Base-by-base conservation (phyloP, 1,140 invertebrate genomes). In the Lasaia peninsularis region DNA sequence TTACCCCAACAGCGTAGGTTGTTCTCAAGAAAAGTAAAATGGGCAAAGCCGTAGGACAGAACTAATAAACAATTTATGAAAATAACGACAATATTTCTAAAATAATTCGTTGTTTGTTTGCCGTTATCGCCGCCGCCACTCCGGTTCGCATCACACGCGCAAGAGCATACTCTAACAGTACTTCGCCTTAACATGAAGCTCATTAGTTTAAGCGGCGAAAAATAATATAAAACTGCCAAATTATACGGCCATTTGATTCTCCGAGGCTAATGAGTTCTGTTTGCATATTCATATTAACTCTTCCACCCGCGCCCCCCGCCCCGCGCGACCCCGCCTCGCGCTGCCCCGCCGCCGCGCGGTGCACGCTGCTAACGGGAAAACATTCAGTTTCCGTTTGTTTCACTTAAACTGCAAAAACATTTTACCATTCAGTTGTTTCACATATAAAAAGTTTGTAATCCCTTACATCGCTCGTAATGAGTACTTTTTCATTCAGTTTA, bases 181-280 rank as follows among this genome's bases (percentile, higher is more conserved):
- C 40, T 44, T 44, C 40, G 18, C 40, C 40, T 44, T 44, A 44
- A 44, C 40, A 44, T 11, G 10, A 44, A 11, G 7, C 40, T 44
- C 40, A 44, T 44, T 44, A 44, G 16, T 44, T 44, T 18, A 44
- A 44, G 40, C 18, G 14, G 40, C 40, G 40, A 44, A 44, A 44
- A 44, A 44, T 44, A 44, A 44, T 44, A 44, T 21, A 44, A 44
- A 44, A 44, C 40, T 44, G 18, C 40, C 40, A 44, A 44, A 44
- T 44, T 44, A 44, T 18, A 44, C 18, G 40, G 40, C 40, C 40
- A 44, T 44, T 44, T 44, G 40, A 44, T 44, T 44, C 11, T 18
- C 40, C 18, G 40, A 20, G 40, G 40, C 40, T 44, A 44, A 44
- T 44, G 40, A 44, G 40, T 44, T 44, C 40, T 28, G 24, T 28